phyloP scores from a whole-genome alignment of 1,140 invertebrate genomes.

The Radopholus similis region DNA sequence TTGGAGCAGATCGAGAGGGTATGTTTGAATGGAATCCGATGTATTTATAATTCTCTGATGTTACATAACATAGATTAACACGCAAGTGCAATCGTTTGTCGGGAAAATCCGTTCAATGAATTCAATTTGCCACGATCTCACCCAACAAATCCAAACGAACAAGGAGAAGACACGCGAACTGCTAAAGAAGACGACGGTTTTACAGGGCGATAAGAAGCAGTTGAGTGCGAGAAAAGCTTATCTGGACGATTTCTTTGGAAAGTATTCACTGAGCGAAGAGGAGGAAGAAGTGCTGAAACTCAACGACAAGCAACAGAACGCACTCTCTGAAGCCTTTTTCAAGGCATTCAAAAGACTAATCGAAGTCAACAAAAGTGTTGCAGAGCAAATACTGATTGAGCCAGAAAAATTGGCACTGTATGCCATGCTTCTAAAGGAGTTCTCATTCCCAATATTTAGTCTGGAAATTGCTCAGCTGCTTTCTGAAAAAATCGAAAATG shows the following conservation, averaged over 20 bases:
- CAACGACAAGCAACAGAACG: neutral
- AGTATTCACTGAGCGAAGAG: conserved; percentile 51
- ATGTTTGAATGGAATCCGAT: neutral
- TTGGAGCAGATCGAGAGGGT: conserved; percentile 55
- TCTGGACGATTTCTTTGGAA: conserved; percentile 50
- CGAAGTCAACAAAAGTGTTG: conserved; percentile 39
- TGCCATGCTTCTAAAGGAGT: neutral
- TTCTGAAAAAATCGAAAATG: conserved; percentile 39
- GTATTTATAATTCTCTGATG: conserved; percentile 11
- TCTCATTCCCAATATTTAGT: conserved; percentile 17
- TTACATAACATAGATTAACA: conserved; percentile 42
- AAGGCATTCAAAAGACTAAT: conserved; percentile 12
- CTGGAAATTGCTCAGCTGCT: conserved; percentile 42
- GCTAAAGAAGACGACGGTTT: conserved; percentile 45
- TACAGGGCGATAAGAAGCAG: conserved; percentile 53
- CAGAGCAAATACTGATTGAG: conserved; percentile 33
- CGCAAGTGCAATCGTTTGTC: conserved; percentile 48
- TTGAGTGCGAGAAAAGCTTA: conserved; percentile 48
- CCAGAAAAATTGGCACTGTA: conserved; percentile 53
- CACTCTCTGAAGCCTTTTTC: neutral
- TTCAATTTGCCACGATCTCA: conserved; percentile 51
- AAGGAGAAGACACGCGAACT: conserved; percentile 54
- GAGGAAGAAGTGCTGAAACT: conserved; percentile 34
- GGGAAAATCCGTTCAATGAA: conserved; percentile 55
- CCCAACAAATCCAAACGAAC: conserved; percentile 53